phyloP scores from a whole-genome alignment of 2,113 vertebrate genomes.

The Psittacula cyanocephala region DNA sequence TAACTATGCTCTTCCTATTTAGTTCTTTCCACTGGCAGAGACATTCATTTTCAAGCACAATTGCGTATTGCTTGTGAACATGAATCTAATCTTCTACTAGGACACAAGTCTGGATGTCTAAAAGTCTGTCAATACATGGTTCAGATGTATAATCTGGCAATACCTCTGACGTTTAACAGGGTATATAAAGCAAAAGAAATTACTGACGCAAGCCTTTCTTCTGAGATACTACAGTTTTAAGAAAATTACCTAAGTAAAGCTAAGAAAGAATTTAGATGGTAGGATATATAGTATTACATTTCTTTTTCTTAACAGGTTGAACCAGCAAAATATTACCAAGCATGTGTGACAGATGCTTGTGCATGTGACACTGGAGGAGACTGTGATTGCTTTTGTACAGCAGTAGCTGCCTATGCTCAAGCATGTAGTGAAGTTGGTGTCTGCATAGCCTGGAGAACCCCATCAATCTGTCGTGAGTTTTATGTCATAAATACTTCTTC shows the following conservation, averaged over 20 bases:
- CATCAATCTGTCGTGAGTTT: slow-evolving; percentile 74
- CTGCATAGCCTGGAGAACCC: slow-evolving; percentile 74
- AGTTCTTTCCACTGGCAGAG: neutral
- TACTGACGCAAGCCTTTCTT: neutral
- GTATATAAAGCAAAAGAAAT: neutral
- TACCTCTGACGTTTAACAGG: neutral
- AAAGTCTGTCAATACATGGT: neutral
- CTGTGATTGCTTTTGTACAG: slow-evolving; percentile 76
- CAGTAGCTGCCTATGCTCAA: slow-evolving; percentile 75
- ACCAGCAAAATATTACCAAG: slow-evolving; percentile 71
- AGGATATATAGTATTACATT: neutral
- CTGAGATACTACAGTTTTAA: neutral
- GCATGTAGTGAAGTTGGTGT: slow-evolving; percentile 69
- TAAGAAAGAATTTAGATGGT: neutral
- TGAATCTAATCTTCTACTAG: neutral
- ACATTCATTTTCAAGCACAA: neutral
- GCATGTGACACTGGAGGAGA: slow-evolving; percentile 75
- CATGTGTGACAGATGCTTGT: slow-evolving; percentile 73
- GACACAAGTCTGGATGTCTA: neutral
- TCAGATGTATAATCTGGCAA: neutral
- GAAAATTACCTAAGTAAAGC: neutral
- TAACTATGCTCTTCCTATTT: neutral
- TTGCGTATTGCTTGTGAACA: neutral
- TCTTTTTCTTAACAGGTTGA: slow-evolving; percentile 65
- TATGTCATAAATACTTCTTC: neutral